Percentiles rank a stretch among this genome's conserved stretches.
Conservation (phyloP, 2,888 invertebrate species). For the Mesochorus sp. region DNA sequence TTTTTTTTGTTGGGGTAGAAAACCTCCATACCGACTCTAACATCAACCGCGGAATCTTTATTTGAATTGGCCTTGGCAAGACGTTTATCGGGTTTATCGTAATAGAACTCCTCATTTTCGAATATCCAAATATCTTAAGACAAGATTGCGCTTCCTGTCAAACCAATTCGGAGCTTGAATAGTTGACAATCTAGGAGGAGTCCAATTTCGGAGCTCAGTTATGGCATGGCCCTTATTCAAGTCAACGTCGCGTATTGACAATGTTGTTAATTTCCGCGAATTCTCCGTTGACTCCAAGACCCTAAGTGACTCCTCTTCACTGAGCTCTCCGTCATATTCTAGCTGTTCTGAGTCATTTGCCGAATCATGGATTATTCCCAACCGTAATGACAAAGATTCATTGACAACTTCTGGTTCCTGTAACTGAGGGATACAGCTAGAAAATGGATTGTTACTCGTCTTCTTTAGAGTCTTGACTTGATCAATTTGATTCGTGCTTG, state of each 20-base stretch:
- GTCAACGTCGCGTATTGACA: neutral
- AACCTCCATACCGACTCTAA: neutral
- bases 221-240: too few relatives aligned
- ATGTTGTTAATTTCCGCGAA: neutral
- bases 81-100: constrained; percentile 28
- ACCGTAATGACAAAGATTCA: neutral
- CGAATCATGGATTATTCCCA: neutral
- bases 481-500: neutral
- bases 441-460: neutral
- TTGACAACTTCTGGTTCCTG: neutral
- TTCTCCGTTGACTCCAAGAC: neutral
- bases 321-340: neutral
- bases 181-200: neutral
- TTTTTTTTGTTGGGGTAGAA: too few relatives aligned
- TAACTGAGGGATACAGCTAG: neutral
- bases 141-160: neutral
- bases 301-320: neutral
- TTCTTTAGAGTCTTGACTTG: neutral
- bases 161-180: constrained; percentile 15
- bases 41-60: neutral
- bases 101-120: constrained; percentile 31
- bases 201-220: too few relatives aligned
- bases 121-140: constrained; percentile 30
- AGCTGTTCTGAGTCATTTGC: neutral
- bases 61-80: constrained; percentile 2